These are phyloP conservation scores for Magallana ariakensis DNA, from an alignment of 1,140 invertebrate genomes.

Conservation along the genomic window DNA sequence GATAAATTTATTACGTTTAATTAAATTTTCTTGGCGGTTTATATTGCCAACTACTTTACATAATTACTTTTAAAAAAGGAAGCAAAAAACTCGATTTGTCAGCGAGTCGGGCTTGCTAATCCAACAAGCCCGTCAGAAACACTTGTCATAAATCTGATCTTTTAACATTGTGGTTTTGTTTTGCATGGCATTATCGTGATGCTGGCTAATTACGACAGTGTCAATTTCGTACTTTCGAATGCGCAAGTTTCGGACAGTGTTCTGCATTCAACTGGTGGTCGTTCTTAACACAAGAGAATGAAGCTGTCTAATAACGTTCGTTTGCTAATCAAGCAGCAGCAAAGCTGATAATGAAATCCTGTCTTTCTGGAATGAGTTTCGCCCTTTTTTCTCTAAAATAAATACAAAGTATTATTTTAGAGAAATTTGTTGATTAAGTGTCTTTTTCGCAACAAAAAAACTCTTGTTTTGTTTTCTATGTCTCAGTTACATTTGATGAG, in stretches of 20 bases:
- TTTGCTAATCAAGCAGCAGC: neutral
- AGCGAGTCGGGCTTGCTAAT: neutral
- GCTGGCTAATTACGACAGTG: conserved; percentile 21
- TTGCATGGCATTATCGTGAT: conserved; percentile 4
- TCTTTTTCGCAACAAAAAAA: too few species aligned
- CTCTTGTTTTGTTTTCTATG: too few species aligned
- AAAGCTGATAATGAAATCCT: conserved; percentile 2
- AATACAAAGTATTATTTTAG: too few species aligned
- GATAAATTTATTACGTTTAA: neutral
- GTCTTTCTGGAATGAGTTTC: neutral
- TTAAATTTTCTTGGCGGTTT: neutral
- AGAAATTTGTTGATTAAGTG: too few species aligned
- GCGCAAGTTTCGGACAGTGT: neutral
- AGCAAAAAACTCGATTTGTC: conserved; percentile 6
- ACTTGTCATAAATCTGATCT: conserved; percentile 16
- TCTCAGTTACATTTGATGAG: too few species aligned
- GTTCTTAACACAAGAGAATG: too few species aligned
- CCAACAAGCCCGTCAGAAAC: neutral
- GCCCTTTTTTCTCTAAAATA: neutral
- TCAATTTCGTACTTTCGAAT: conserved; percentile 5
- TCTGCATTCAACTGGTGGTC: neutral
- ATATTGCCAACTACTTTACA: neutral
- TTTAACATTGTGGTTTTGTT: conserved; percentile 13
- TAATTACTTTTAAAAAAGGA: conserved; percentile 36
- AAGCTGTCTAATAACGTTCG: neutral